These are phyloP conservation scores for Amaurobius ferox DNA, from an alignment of 2,888 invertebrate genomes.

Conservation along the genomic window DNA sequence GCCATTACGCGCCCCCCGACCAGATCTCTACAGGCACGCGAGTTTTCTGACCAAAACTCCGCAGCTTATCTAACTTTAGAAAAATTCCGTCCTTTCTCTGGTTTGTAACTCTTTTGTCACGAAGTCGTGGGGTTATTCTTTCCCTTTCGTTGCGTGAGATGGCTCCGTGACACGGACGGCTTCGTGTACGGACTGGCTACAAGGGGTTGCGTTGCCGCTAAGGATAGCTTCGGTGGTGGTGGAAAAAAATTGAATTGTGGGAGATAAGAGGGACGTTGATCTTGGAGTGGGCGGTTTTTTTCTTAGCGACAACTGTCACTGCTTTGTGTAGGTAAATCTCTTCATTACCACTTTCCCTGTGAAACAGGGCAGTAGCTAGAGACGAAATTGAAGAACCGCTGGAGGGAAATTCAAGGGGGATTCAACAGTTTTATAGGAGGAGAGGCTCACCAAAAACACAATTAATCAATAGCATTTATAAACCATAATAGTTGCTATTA, in stretches of 20 bases:
- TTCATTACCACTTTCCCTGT: too few species aligned
- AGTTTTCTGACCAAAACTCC: neutral
- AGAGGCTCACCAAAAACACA: too few species aligned
- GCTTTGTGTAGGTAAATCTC: too few species aligned
- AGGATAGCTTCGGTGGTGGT: neutral
- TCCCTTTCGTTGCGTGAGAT: neutral
- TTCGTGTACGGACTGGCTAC: neutral
- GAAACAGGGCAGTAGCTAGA: too few species aligned
- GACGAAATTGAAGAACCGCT: too few species aligned
- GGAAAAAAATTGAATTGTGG: neutral
- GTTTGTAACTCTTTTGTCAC: neutral
- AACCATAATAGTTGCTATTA: too few species aligned
- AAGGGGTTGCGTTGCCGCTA: neutral
- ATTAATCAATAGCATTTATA: too few species aligned
- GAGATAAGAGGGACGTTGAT: neutral
- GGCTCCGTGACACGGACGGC: neutral
- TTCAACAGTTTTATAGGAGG: too few species aligned
- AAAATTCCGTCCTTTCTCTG: neutral
- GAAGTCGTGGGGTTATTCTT: neutral
- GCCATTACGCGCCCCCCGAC: neutral
- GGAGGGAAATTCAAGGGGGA: too few species aligned
- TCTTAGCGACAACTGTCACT: too few species aligned
- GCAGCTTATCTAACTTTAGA: neutral
- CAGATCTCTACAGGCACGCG: neutral
- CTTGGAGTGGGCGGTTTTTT: neutral